phyloP scores from a whole-genome alignment of 2,113 vertebrate genomes.

The Tragelaphus buxtoni region DNA sequence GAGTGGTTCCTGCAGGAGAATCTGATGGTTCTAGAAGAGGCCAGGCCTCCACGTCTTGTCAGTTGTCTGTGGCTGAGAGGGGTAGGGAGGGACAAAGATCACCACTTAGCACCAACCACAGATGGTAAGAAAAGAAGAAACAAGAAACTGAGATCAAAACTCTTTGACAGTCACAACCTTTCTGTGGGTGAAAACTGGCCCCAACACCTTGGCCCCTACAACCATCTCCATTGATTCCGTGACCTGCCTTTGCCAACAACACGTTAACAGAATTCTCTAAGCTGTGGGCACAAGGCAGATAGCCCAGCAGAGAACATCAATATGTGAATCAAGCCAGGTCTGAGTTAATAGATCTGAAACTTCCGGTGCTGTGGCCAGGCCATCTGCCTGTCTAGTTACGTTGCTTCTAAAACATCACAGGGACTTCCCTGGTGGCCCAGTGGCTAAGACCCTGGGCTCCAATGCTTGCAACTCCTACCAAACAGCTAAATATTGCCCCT shows the following conservation, averaged over 20 bases:
- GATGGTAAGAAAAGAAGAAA: neutral
- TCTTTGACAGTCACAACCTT: neutral
- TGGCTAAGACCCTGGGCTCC: neutral
- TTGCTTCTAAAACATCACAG: neutral
- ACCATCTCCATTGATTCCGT: neutral
- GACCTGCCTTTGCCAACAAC: neutral
- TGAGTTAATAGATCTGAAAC: neutral
- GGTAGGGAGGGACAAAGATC: neutral
- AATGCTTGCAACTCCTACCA: neutral
- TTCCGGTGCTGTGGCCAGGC: neutral
- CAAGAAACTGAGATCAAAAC: neutral
- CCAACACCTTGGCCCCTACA: too few relatives aligned
- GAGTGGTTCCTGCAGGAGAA: neutral
- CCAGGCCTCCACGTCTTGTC: neutral
- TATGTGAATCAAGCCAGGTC: neutral
- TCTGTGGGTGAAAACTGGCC: neutral
- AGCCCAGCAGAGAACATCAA: accelerated
- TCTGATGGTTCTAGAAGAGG: neutral
- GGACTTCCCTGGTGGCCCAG: neutral
- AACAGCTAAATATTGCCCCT: neutral
- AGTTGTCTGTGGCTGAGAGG: neutral
- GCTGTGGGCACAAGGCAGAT: accelerated
- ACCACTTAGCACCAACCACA: neutral
- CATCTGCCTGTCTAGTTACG: accelerated
- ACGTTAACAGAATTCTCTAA: neutral